Evolutionary conservation across 2,113 vertebrate genomes (phyloP).

Genomic region (Scolopax mira): DNA sequence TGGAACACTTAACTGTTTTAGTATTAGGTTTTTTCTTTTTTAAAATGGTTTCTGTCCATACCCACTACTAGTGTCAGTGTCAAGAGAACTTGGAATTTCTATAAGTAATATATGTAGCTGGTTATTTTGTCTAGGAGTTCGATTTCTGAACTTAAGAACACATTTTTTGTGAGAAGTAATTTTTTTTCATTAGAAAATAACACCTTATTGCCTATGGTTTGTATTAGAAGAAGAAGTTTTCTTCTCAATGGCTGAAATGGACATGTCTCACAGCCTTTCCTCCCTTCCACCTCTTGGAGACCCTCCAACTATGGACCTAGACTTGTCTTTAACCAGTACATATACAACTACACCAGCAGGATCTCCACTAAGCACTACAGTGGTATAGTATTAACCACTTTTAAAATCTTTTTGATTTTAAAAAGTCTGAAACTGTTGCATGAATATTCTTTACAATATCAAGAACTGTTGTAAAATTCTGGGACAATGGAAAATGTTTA

Average conservation of each 20-base stretch:
- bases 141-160: background rate
- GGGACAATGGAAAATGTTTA: background rate
- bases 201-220: background rate
- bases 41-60: background rate
- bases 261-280: conserved; percentile 96
- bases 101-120: background rate
- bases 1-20: background rate
- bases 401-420: background rate
- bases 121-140: background rate
- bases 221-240: conserved; percentile 92
- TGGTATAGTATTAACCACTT: conserved; percentile 73
- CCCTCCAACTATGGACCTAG: conserved; percentile 92
- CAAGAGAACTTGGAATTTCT: background rate
- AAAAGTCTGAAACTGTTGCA: background rate
- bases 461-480: background rate
- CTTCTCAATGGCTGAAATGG: conserved; percentile 99
- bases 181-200: background rate
- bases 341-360: conserved; percentile 88
- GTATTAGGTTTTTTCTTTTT: background rate
- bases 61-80: background rate
- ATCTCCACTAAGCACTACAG: conserved; percentile 84
- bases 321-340: conserved; percentile 92
- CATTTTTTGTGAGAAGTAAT: background rate
- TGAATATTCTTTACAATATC: background rate
- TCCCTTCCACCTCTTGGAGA: conserved; percentile 96